Conservation (phyloP, 2,797 vertebrate species). For the Hydrolagus colliei region DNA sequence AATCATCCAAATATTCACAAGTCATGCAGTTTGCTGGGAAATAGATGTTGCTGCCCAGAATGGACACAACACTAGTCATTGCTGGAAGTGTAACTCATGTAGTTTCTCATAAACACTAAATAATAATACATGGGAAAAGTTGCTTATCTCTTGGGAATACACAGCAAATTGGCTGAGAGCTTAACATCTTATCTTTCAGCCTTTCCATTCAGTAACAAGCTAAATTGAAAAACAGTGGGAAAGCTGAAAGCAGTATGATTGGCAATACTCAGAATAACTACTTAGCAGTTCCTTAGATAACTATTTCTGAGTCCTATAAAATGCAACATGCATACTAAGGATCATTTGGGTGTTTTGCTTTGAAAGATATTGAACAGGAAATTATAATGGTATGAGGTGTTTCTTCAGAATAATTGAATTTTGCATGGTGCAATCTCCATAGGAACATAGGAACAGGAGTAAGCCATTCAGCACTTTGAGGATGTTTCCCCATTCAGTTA, state of each 20-base stretch:
- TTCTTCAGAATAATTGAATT: not conserved
- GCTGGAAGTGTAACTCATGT: conserved; percentile 30
- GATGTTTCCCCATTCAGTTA: too few relatives aligned
- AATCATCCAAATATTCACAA: conserved; percentile 2
- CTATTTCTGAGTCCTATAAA: not conserved
- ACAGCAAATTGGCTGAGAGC: conserved; percentile 30
- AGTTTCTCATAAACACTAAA: conserved; percentile 44
- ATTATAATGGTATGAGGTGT: not conserved
- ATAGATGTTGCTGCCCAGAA: not conserved
- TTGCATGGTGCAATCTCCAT: not conserved
- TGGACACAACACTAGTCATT: conserved; percentile 4
- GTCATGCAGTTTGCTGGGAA: conserved; percentile 19
- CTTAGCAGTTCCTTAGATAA: not conserved
- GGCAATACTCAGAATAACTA: not conserved
- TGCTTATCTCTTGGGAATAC: conserved; percentile 8
- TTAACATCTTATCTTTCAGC: conserved; percentile 37
- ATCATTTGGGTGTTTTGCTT: not conserved
- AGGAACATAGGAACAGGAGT: too few relatives aligned
- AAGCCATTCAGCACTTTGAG: too few relatives aligned
- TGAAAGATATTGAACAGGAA: not conserved
- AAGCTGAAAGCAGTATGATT: not conserved
- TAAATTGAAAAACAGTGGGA: conserved; percentile 3
- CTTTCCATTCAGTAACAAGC: not conserved
- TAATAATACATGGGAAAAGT: conserved; percentile 34
- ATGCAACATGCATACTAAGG: too few relatives aligned